Evolutionary conservation across 2,113 vertebrate species (phyloP).

Genomic region (Gallinago paraguaiae): DNA sequence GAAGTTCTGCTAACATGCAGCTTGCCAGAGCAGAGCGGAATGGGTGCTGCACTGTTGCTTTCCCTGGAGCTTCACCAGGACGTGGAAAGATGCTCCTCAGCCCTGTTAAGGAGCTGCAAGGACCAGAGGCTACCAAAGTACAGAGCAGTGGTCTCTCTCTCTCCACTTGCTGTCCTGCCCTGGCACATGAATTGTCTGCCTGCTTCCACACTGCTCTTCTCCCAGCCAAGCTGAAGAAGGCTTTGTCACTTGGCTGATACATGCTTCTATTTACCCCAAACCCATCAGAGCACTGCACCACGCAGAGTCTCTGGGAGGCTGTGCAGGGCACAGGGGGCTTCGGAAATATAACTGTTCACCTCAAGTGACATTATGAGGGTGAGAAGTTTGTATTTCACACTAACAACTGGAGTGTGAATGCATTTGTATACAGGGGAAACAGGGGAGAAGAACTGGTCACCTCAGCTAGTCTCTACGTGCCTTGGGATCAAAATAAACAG

Average conservation of each 20-base stretch:
- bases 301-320: background rate
- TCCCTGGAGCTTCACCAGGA: background rate
- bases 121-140: background rate
- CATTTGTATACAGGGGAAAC: background rate
- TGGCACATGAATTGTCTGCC: background rate
- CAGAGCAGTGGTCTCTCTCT: background rate
- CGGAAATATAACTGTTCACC: background rate
- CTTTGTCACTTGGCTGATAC: background rate
- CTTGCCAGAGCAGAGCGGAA: background rate
- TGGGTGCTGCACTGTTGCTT: accelerated
- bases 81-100: background rate
- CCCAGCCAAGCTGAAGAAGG: background rate
- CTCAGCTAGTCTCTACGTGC: background rate
- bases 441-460: background rate
- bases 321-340: accelerated
- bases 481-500: background rate
- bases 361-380: background rate
- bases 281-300: background rate
- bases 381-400: background rate
- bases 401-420: background rate
- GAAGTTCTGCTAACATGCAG: background rate
- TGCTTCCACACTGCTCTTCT: background rate
- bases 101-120: background rate
- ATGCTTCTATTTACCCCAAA: background rate
- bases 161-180: background rate